phyloP scores from a whole-genome alignment of 2,797 vertebrate genomes.

The Leptodactylus fallax region DNA sequence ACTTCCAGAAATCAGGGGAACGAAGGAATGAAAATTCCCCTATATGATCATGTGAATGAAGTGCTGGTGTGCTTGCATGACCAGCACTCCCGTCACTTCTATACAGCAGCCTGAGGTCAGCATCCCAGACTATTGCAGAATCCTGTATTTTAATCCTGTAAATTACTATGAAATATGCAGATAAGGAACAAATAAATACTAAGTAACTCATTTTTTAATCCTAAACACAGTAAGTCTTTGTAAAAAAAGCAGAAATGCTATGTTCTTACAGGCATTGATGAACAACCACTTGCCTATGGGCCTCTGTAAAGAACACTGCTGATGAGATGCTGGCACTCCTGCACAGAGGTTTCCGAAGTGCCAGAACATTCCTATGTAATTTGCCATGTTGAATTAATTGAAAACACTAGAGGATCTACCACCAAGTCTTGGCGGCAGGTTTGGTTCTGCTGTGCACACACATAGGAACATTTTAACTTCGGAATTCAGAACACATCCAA shows the following conservation, averaged over 20 bases:
- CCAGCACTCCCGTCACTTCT: no score
- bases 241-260: background rate
- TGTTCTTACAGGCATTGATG: background rate
- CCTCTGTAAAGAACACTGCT: background rate
- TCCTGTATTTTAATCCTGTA: no score
- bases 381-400: conserved; percentile 38
- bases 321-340: background rate
- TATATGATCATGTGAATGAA: no score
- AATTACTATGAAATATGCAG: no score
- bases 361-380: conserved; percentile 16
- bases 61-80: no score
- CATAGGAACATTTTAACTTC: background rate
- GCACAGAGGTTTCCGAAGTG: background rate
- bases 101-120: no score
- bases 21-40: no score
- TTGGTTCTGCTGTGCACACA: background rate
- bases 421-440: conserved; percentile 18
- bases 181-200: background rate
- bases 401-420: conserved; percentile 27
- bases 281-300: background rate
- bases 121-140: no score
- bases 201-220: no score
- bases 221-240: no score
- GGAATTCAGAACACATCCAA: conserved; percentile 15
- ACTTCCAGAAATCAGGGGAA: no score